phyloP scores from a whole-genome alignment of 2,797 vertebrate genomes.

The Enteromius viviparus region DNA sequence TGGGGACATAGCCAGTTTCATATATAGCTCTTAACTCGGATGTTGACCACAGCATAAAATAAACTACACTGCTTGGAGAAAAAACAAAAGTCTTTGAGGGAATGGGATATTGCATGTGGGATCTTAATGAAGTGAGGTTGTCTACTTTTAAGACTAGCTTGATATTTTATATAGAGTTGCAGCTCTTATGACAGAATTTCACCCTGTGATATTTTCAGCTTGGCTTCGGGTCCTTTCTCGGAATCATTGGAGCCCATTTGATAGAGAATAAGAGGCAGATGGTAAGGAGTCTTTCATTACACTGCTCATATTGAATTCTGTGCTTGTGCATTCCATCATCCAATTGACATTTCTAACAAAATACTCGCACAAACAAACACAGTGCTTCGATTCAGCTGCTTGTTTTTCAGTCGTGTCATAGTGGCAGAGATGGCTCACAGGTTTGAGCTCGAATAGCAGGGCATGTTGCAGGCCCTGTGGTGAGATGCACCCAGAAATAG shows the following conservation, averaged over 20 bases:
- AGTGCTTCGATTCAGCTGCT: not conserved
- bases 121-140: not conserved
- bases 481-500: slow-evolving; percentile 75
- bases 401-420: slow-evolving; percentile 27
- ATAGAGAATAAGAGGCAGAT: slow-evolving; percentile 99
- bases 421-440: slow-evolving; percentile 14
- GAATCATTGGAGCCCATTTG: slow-evolving; percentile 97
- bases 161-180: slow-evolving; percentile 30
- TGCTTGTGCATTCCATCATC: slow-evolving; percentile 40
- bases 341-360: not conserved
- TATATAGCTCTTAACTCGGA: slow-evolving; percentile 18
- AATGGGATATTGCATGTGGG: not conserved
- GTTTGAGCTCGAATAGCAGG: slow-evolving; percentile 58
- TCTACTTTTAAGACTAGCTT: not conserved
- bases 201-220: slow-evolving; percentile 80
- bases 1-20: not conserved
- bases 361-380: not conserved
- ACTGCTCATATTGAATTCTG: slow-evolving; percentile 54
- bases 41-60: not conserved
- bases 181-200: slow-evolving; percentile 41
- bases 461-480: slow-evolving; percentile 62
- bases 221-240: slow-evolving; percentile 97
- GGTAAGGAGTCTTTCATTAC: slow-evolving; percentile 83
- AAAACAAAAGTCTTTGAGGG: slow-evolving; percentile 14
- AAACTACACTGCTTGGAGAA: not conserved